Evolutionary conservation across 2,113 vertebrate species (phyloP).

Genomic region (Zeus faber): DNA sequence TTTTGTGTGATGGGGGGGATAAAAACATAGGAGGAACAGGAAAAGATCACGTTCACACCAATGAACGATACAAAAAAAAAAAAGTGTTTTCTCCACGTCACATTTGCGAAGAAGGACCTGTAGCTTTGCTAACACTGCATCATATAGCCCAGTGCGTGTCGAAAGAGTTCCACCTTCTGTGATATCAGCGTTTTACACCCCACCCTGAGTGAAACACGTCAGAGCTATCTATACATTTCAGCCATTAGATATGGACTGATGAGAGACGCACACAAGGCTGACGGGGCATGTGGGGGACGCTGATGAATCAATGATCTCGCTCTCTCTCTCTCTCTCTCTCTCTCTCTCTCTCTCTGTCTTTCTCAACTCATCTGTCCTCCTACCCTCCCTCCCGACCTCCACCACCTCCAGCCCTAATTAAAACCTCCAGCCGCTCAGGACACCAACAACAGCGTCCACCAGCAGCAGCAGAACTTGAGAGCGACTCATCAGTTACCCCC

Average conservation of each 20-base stretch:
- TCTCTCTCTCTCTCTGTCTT: neutral
- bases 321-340: neutral
- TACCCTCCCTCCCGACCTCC: slow-evolving; percentile 15
- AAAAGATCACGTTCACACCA: too few relatives aligned
- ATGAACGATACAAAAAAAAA: too few relatives aligned
- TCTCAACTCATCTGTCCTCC: neutral
- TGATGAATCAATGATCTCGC: slow-evolving; percentile 38
- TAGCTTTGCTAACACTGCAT: slow-evolving; percentile 14
- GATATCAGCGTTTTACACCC: slow-evolving; percentile 13
- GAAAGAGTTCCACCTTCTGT: neutral
- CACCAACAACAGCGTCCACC: slow-evolving; percentile 32
- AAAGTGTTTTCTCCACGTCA: too few relatives aligned
- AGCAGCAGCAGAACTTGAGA: slow-evolving; percentile 27
- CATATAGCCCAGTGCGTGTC: neutral
- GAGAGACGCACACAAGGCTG: slow-evolving; percentile 1
- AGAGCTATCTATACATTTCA: slow-evolving; percentile 32
- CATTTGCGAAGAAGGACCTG: neutral
- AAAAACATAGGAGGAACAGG: too few relatives aligned
- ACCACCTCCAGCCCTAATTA: slow-evolving; percentile 54
- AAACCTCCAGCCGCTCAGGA: slow-evolving; percentile 38
- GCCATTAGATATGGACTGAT: slow-evolving; percentile 43
- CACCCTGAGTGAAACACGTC: slow-evolving; percentile 38
- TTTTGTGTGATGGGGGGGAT: too few relatives aligned
- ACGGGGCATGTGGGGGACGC: neutral
- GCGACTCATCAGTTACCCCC: slow-evolving; percentile 51